These are phyloP conservation scores for Iguana delicatissima DNA, from an alignment of 2,797 vertebrate genomes.

Conservation along the genomic window DNA sequence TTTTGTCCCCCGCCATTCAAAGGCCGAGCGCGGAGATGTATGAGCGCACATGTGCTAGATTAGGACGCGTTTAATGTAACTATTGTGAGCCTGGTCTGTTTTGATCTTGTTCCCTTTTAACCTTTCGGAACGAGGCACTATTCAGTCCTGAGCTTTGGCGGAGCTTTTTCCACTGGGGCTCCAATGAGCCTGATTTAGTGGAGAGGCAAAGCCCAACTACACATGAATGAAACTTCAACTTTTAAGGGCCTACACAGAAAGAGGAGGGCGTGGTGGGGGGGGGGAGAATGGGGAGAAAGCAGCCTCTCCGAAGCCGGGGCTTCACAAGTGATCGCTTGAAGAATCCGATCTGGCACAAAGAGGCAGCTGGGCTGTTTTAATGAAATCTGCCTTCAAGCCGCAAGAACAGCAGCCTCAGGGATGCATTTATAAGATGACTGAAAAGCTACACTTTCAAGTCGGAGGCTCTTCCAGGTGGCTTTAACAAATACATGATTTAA, in stretches of 20 bases:
- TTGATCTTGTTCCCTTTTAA: conserved; percentile 78
- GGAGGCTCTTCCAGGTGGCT: conserved; percentile 74
- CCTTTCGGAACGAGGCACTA: conserved; percentile 64
- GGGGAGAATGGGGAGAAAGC: background rate
- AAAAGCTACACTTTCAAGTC: conserved; percentile 80
- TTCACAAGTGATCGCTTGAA: conserved; percentile 79
- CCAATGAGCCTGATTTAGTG: conserved; percentile 68
- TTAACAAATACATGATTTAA: conserved; percentile 76
- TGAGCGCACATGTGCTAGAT: conserved; percentile 49
- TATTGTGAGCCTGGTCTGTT: conserved; percentile 73
- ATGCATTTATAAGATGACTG: conserved; percentile 78
- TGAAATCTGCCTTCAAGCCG: conserved; percentile 81
- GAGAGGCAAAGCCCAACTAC: conserved; percentile 62
- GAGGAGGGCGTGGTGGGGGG: conserved; percentile 63
- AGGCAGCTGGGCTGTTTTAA: conserved; percentile 82
- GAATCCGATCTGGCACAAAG: conserved; percentile 79
- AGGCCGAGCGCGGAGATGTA: conserved; percentile 54
- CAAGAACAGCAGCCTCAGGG: conserved; percentile 77
- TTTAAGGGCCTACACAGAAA: conserved; percentile 79
- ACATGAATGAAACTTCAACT: conserved; percentile 81
- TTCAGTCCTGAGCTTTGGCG: conserved; percentile 71
- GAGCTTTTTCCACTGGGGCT: conserved; percentile 64
- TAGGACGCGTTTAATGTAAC: conserved; percentile 74
- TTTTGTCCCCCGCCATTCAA: conserved; percentile 36
- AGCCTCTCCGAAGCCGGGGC: conserved; percentile 71